Evolutionary conservation across 2,113 vertebrate species (phyloP), one percentile per base, ranked within the genome.

Genomic region (Leptobrachium leishanense): DNA sequence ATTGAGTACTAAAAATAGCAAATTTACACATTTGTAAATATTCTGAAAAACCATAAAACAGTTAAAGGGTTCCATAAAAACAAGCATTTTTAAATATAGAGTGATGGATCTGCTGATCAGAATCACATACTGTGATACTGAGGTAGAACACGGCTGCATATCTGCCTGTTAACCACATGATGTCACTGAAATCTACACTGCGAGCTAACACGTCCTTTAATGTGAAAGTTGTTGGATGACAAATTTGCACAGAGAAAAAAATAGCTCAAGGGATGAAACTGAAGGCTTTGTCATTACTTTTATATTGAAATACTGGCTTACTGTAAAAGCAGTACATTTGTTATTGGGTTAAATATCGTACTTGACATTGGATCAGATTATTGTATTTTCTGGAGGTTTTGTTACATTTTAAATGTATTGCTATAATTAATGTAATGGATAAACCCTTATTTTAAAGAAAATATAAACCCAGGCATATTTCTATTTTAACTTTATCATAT

Each of bases 131-230:
- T 59, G 10, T 69, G 20, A 31, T 31, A 54, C 43, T 59, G 75
- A 59, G 53, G 50, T 57, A 12, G 65, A 59, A 55, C 66, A 39
- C 75, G 83, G n/a, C 43, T 79, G 81, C 82, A 15, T 5, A 76
- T 87, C 76, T 82, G 20, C 3, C 42, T 65, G 82, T 68, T 65
- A 78, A 69, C 77, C 79, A 72, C 75, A 84, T 6, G 79, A 81
- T 84, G 74, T 59, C 81, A 88, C 3, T 2, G 68, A 46, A 79
- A 84, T 83, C 87, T 84, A 79, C 12, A 68, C 13, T 41, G 68
- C 0, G 6, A 44, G 70, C 70, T 76, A 83, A n/a, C 40, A n/a
- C 40, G 43, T 55, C 44, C 53, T 43, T 63, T 68, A 74, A 74
- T 74, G 72, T 20, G n/a, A 66, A 79, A 73, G 44, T 54, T 77